These are phyloP conservation scores for Trididemnum clinides DNA, from an alignment of 23 tunicate species.

Conservation along the genomic window DNA sequence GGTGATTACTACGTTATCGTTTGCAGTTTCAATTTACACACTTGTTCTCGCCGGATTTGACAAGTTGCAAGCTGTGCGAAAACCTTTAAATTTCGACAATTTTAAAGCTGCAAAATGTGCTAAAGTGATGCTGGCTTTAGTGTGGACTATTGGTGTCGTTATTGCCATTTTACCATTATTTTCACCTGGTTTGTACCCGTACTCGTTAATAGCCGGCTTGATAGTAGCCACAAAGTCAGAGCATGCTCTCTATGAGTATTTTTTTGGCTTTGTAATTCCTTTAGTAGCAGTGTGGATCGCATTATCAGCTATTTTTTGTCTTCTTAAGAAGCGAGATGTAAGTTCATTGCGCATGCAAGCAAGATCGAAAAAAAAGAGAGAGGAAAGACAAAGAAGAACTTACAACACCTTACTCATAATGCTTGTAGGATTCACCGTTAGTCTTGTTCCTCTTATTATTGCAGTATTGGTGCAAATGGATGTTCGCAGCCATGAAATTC, in stretches of 20 bases:
- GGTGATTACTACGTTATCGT: not conserved
- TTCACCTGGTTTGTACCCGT: not conserved
- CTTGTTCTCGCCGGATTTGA: not conserved
- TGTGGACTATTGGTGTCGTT: not conserved
- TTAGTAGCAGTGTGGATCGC: not conserved
- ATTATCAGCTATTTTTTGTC: not conserved
- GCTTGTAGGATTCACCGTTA: not conserved
- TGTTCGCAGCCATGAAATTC: not conserved
- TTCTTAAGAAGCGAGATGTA: not conserved
- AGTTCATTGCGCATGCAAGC: not conserved
- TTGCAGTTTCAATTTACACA: not conserved
- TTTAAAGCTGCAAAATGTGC: not conserved
- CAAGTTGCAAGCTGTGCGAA: not conserved
- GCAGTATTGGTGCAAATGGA: not conserved
- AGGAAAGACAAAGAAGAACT: not conserved
- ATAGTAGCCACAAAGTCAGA: not conserved
- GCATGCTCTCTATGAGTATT: not conserved
- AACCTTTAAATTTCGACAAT: not conserved
- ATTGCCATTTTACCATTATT: not conserved
- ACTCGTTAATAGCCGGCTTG: not conserved
- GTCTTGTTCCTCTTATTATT: not conserved
- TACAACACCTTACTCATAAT: not conserved
- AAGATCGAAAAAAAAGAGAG: not conserved
- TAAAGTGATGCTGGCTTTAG: not conserved
- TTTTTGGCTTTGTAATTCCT: not conserved